phyloP scores from a whole-genome alignment of 2,113 vertebrate species.

The Charina bottae region DNA sequence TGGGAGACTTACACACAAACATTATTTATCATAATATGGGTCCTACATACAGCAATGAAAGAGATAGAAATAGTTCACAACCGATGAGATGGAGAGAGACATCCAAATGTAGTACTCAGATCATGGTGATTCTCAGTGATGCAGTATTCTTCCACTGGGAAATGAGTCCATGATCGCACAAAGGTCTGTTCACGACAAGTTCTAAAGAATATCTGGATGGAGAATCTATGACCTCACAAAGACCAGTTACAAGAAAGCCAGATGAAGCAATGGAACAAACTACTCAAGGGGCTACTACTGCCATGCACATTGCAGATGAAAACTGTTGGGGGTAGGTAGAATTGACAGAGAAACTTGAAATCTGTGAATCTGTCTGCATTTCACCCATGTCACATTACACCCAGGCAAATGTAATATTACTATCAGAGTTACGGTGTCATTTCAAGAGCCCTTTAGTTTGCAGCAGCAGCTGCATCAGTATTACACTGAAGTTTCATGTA shows the following conservation, averaged over 20 bases:
- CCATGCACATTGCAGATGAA: neutral
- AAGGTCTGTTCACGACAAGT: neutral
- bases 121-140: neutral
- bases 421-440: neutral
- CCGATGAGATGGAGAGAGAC: neutral
- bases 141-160: neutral
- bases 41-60: neutral
- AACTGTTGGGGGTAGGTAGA: neutral
- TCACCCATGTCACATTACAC: neutral
- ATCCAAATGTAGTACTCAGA: neutral
- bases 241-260: neutral
- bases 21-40: neutral
- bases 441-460: neutral
- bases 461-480: neutral
- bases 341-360: neutral
- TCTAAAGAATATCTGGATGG: neutral
- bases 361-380: neutral
- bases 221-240: conserved; percentile 19
- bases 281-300: neutral
- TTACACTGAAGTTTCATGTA: neutral
- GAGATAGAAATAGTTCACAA: neutral
- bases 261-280: neutral
- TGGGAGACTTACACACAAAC: neutral
- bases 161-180: neutral
- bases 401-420: neutral